Evolutionary conservation across 2,797 vertebrate species (phyloP), one percentile per base, ranked within the genome.

Genomic region (Enteromius treurensis): DNA sequence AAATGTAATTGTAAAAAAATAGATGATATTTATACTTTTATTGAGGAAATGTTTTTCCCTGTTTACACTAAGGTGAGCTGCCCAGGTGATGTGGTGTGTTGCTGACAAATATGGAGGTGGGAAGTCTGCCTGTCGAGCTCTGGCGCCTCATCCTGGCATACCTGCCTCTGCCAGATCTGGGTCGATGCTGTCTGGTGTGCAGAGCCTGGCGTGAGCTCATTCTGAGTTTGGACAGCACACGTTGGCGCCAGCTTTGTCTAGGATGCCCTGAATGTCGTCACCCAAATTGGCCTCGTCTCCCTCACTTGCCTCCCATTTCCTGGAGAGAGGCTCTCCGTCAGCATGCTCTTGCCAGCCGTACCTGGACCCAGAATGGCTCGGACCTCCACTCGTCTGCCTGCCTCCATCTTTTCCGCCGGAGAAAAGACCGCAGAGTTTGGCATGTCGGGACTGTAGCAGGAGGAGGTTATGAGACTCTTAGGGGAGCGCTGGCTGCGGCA

Each of bases 171-270:
- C 94, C 96, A 0, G 97, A 98, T 90, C 92, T 97, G 87, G 95
- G 96, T 81, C 95, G 95, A 86, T 97, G 97, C 93, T 96, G 96
- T 90, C 90, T 95, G 90, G 96, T 98, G 81, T 97, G 96, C 90
- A 93, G 93, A 32, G 94, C 95, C 26, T 98, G 97, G 96, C 86
- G 93, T 0, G 95, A 98, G 42, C 95, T 98, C 21, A 88, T 98
- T 84, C 93, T 97, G 85, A 97, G 97, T 37, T 93, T 98, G 11
- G 96, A 98, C 73, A 97, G 96, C 87, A 98, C 96, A 0, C 96
- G 96, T 81, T 98, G 97, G 96, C 94, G 94, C n/a, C 96, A 97
- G 81, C 94, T 96, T 4, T 98, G 96, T 86, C 90, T 97, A 32
- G 91, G 94, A 67, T 96, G 95, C 86, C 91, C 93, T 0, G 93